Conservation (phyloP, 1,140 invertebrate species). For the Pseudachorutes palmiensis region DNA sequence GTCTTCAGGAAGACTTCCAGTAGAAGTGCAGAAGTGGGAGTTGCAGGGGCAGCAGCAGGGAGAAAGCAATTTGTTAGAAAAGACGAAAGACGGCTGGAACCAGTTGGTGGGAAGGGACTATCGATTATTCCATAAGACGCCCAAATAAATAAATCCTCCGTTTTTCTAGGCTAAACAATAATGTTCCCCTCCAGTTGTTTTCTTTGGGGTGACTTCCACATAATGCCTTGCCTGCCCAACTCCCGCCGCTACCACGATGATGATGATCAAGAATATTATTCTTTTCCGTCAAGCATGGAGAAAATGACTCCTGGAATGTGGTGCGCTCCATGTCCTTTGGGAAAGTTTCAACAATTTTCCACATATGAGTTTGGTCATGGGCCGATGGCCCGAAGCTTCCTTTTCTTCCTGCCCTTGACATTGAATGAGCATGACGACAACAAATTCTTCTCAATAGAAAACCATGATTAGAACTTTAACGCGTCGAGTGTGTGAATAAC, state of each 20-base stretch:
- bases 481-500: neutral
- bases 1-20: too few relatives aligned
- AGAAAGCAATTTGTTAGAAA: slow-evolving; percentile 1
- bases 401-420: neutral
- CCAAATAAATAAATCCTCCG: neutral
- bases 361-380: neutral
- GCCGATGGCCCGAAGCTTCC: neutral
- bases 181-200: neutral
- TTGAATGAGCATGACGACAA: neutral
- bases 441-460: neutral
- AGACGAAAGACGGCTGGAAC: neutral
- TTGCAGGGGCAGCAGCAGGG: too few relatives aligned
- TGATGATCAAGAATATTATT: too few relatives aligned
- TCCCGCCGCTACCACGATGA: too few relatives aligned
- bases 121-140: slow-evolving; percentile 3
- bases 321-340: neutral
- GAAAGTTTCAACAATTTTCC: neutral
- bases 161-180: neutral
- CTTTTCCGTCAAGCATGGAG: too few relatives aligned
- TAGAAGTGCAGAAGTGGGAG: neutral
- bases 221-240: too few relatives aligned
- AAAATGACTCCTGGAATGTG: neutral
- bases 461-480: slow-evolving; percentile 2
- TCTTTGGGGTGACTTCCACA: too few relatives aligned
- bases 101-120: neutral